Base-by-base conservation (phyloP, 1,140 invertebrate genomes). In the Drosophila sucinea region DNA sequence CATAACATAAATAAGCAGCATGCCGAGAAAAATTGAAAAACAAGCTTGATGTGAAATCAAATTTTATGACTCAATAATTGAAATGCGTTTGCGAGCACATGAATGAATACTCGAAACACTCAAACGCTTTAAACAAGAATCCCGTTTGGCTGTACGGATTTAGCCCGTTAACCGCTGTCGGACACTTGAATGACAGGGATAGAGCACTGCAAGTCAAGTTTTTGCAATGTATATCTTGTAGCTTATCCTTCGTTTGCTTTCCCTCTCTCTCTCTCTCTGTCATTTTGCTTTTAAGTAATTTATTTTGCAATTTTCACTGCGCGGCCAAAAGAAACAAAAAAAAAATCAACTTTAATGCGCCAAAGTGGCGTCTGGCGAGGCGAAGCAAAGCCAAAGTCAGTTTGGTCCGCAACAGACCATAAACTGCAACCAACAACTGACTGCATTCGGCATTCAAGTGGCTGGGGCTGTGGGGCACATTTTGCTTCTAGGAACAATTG, bases 31-130 rank as follows among this genome's bases (percentile, higher is more conserved):
- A 83, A 89, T 83, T 89, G 77, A 80, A 87, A 83, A 70, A 32
- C 73, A 60, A 47, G 67, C 72, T 60, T 68, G 65, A 80, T 77
- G 79, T 73, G 77, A 84, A 89, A 89, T 89, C 84, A 90, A 84
- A 89, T 90, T 89, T 89, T 71, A 89, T 84, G 85, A 90, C 81
- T 90, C 79, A 75, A 82, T 89, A 89, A 89, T 89, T 89, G 85
- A 89, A 89, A 89, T 75, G 63, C 62, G 58, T 73, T 67, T 61
- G 60, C 71, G 67, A 73, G 77, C 79, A 74, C 74, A 73, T 68
- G 58, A 27, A 27, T 25, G 44, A 51, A 7, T 51, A 51, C 44
- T 27, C 44, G 8, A 51, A 55, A 33, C 38, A 71, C 51, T 51
- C 41, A 23, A 29, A 25, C 51, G 38, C 54, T 38, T 81, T 77